Percentiles rank a stretch among this genome's conserved stretches.
Conservation (phyloP, 2,797 vertebrate genomes). For the Anas flavirostris region DNA sequence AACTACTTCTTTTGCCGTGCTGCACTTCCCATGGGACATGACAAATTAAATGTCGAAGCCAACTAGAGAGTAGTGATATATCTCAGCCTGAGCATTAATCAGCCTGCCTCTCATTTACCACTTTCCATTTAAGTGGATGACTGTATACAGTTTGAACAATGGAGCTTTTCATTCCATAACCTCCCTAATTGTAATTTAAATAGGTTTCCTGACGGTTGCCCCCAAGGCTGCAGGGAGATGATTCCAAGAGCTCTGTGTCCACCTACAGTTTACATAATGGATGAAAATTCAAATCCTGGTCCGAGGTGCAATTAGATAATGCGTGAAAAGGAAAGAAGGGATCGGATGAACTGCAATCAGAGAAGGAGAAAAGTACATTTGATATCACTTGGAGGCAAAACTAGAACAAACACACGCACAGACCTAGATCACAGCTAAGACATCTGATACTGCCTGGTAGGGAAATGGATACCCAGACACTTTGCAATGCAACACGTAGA, state of each 20-base stretch:
- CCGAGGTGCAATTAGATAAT: conserved; percentile 43
- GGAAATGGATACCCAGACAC: conserved; percentile 39
- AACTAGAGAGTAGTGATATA: conserved; percentile 28
- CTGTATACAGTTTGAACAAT: conserved; percentile 63
- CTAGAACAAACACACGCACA: background rate
- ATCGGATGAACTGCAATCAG: conserved; percentile 19
- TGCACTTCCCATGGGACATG: conserved; percentile 29
- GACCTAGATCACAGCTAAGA: conserved; percentile 11
- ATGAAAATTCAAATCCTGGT: conserved; percentile 48
- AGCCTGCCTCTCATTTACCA: conserved; percentile 58
- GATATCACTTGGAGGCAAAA: conserved; percentile 51
- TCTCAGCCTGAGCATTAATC: conserved; percentile 46
- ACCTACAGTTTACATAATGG: conserved; percentile 55
- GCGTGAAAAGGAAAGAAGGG: conserved; percentile 37
- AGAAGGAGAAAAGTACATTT: conserved; percentile 34
- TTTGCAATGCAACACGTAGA: background rate
- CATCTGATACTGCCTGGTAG: conserved; percentile 1
- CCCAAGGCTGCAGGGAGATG: conserved; percentile 37
- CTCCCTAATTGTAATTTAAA: conserved; percentile 68
- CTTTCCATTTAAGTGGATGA: conserved; percentile 71
- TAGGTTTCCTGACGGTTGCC: conserved; percentile 59
- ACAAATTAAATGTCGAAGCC: conserved; percentile 50
- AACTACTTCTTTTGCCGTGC: conserved; percentile 15
- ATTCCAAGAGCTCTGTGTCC: conserved; percentile 34
- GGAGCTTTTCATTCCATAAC: conserved; percentile 61